These are phyloP conservation scores for Oryctolagus cuniculus DNA, from an alignment of 2,113 vertebrate species.

Conservation along the genomic window mOryCun1.1 NC_091441.1:98269501-98270000, in stretches of 20 bases:
- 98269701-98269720: conserved; percentile 94
- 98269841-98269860: not conserved
- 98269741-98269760: conserved; percentile 98
- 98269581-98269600: too few relatives aligned
- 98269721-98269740: conserved; percentile 96
- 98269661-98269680: conserved; percentile 91
- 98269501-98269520: too few relatives aligned
- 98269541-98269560: too few relatives aligned
- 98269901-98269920: not conserved
- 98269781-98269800: conserved; percentile 59
- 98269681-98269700: conserved; percentile 97
- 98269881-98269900: not conserved
- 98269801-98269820: not conserved
- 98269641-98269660: not conserved
- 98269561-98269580: too few relatives aligned
- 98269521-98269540: too few relatives aligned
- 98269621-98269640: not conserved
- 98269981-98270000: not conserved
- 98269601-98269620: too few relatives aligned
- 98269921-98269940: not conserved
- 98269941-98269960: not conserved
- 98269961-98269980: not conserved
- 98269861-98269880: not conserved
- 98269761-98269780: conserved; percentile 93
- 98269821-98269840: not conserved